phyloP scores from a whole-genome alignment of 2,113 vertebrate genomes.

The Balaenoptera acutorostrata region DNA sequence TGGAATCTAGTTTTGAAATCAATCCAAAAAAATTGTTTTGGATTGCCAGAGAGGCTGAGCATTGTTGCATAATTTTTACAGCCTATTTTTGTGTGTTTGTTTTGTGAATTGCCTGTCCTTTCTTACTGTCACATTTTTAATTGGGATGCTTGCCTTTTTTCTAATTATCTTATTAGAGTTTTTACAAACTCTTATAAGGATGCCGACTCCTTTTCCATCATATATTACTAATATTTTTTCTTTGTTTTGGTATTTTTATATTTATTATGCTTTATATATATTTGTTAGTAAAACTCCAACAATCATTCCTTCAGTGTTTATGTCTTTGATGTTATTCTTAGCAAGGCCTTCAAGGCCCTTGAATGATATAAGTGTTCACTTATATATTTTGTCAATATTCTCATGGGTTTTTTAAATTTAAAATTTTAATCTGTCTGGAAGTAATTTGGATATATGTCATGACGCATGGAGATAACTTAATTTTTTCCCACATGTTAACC shows the following conservation, averaged over 20 bases:
- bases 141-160: not conserved
- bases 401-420: not conserved
- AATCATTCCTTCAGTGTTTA: not conserved
- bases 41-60: not conserved
- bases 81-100: not conserved
- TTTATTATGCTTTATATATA: not conserved
- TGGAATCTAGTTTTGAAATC: not conserved
- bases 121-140: conserved; percentile 28
- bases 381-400: not conserved
- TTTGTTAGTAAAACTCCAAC: not conserved
- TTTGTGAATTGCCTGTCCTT: conserved; percentile 20
- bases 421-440: conserved; percentile 8
- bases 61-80: not conserved
- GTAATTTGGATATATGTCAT: not conserved
- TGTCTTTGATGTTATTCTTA: conserved; percentile 11
- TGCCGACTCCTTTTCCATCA: not conserved
- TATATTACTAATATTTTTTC: not conserved
- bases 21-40: not conserved
- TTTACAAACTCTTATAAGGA: not conserved
- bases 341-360: not conserved
- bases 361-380: not conserved
- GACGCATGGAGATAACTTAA: not conserved
- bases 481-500: conserved; percentile 4
- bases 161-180: not conserved
- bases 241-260: not conserved